Evolutionary conservation across 2,113 vertebrate genomes (phyloP), one percentile per base, ranked within the genome.

Genomic region (Istiophorus platypterus): DNA sequence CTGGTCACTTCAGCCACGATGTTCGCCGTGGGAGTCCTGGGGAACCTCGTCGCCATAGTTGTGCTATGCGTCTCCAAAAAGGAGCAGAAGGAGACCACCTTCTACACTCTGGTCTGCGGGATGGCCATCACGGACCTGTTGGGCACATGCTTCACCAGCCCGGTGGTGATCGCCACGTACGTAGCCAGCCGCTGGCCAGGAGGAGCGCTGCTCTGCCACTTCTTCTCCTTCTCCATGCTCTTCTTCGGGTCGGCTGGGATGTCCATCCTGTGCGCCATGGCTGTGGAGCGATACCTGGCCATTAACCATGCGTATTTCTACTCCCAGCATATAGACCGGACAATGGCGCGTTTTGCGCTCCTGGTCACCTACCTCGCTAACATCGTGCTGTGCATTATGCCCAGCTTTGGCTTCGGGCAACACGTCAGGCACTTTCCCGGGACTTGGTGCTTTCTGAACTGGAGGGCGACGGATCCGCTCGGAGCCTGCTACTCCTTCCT

Each of bases 211-310:
- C 94, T 96, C 9, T 96, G 95, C 80, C 91, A 96, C 76, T 96
- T 96, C 89, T 96, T 96, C 86, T 96, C 95, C 65, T 96, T 96
- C 88, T 95, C 95, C 73, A 95, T 96, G 95, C 93, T 96, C 9
- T 96, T 96, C 89, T 96, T 96, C 56, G 95, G 95, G 20, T 95
- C 95, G 0, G 94, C 95, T 0, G 95, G 95, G 1, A 95, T 95
- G 94, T 95, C 94, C 64, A 95, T 96, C 71, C 89, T 96, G 76
- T 96, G 95, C 85, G 94, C 95, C 7, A 96, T 96, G 95, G 92
- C 95, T 0, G 94, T 96, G 82, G 95, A 96, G 76, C 89, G 95
- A 13, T 96, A 96, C 85, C 49, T 96, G 82, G 95, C 95, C 69
- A 96, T 96, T 49, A 96, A 94, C 87, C 95, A 95, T 9, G 94